Evolutionary conservation across 2,797 vertebrate species (phyloP).

Genomic region (Poeciliopsis gracilis): DNA sequence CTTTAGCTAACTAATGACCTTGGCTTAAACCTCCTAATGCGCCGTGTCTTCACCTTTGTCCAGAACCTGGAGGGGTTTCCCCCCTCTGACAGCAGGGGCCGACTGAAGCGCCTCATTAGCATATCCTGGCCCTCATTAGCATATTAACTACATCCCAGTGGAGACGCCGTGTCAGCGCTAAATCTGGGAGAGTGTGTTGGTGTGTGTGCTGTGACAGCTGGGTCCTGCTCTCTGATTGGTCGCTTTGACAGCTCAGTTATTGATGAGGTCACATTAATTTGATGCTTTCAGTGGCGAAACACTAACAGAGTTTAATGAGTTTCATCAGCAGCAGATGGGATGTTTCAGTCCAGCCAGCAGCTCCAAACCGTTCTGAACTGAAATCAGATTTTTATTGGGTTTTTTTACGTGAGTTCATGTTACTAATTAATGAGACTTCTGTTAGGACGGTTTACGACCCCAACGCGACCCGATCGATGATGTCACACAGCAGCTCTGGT

Average conservation of each 20-base stretch:
- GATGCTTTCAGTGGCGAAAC: conserved; percentile 25
- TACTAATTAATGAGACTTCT: too few species aligned
- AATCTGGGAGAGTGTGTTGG: conserved; percentile 28
- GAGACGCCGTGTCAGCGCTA: conserved; percentile 20
- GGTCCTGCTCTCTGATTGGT: conserved; percentile 57
- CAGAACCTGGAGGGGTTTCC: not conserved
- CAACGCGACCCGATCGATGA: too few species aligned
- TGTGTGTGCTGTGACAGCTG: conserved; percentile 44
- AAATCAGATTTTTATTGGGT: not conserved
- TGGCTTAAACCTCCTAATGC: not conserved
- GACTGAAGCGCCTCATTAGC: conserved; percentile 42
- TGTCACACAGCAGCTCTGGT: too few species aligned
- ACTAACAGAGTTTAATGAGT: conserved; percentile 23
- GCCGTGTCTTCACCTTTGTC: not conserved
- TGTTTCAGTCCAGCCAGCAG: not conserved
- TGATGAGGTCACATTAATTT: conserved; percentile 47
- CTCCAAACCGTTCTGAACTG: too few species aligned
- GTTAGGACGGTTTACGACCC: too few species aligned
- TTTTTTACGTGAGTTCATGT: too few species aligned
- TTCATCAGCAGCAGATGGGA: conserved; percentile 35
- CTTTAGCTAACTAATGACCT: too few species aligned
- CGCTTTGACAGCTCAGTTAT: conserved; percentile 70
- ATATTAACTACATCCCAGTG: conserved; percentile 56
- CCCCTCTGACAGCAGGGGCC: conserved; percentile 17
- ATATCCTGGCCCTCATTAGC: conserved; percentile 57